Base-by-base conservation (phyloP, 53 echinoderm and acorn worm species). In the Hippasteria phrygiana region DNA sequence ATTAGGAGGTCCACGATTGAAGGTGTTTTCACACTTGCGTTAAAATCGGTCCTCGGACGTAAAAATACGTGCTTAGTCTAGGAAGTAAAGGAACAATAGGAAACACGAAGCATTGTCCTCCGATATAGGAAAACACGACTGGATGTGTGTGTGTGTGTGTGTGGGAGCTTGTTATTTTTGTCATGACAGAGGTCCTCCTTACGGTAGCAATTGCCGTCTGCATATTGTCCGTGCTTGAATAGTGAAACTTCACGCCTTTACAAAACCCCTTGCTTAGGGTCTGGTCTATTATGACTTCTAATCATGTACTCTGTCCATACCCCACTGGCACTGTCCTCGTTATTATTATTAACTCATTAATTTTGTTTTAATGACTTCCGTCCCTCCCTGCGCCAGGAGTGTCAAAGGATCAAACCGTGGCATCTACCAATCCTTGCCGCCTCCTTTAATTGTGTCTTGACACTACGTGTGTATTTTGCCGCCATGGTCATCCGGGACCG, bases 361-460 rank as follows among this genome's bases (percentile, higher is more conserved):
- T 72, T n/a, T 72, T 72, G 72, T n/a, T 41, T 13, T 72, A 72
- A 72, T 72, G 72, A 22, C 72, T 72, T 72, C 22, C 72, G 16
- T 1, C 0, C 24, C 36, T 20, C 1, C 41, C 72, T 24, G 14
- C 40, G 72, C 72, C 13, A 13, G 35, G 34, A 70, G n/a, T n/a
- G n/a, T n/a, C n/a, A n/a, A n/a, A n/a, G n/a, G n/a, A n/a, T n/a
- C 51, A 13, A 51, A 14, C 51, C 51, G 51, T 59, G 59, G 4
- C 59, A 20, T 26, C 17, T 14, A 59, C 59, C 26, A 6, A 24
- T 24, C 26, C 59, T 59, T 59, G 3, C 59, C 59, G 59, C 67
- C 37, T 17, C 67, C 34, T 35, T 37, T 35, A 35, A 13, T 28
- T 67, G 59, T 59, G 59, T 59, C 59, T 24, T 59, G 26, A 9